Evolutionary conservation across 2,113 vertebrate genomes (phyloP), one percentile per base, ranked within the genome.

Genomic region (Daboia siamensis): DNA sequence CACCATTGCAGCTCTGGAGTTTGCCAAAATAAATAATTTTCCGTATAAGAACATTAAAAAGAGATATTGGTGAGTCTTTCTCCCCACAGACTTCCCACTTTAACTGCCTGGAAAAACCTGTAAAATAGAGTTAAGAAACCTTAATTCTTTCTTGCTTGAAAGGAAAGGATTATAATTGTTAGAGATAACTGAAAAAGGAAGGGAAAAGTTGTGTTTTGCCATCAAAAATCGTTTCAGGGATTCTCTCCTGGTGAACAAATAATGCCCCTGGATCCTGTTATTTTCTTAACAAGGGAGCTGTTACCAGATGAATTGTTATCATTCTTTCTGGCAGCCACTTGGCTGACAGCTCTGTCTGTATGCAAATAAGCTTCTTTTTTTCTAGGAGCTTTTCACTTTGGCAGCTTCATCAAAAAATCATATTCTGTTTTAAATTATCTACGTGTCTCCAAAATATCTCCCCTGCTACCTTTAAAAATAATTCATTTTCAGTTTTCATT

Each of bases 291-390:
- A 96, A 96, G 96, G 93, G 95, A 96, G 94, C 92, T 95, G 95
- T 96, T 96, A 96, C 93, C 94, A 96, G 96, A 95, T 96, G 96
- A 95, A 94, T 96, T 95, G 95, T 97, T 97, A 97, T 97, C 95
- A 95, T 94, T 95, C 96, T 96, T 94, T 95, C 92, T 94, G 92
- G 93, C 96, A 95, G 95, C 0, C 92, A 95, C 95, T 96, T 0
- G 55, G 95, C 93, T 96, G 96, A 97, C 96, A 97, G 95, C 95
- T 97, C 96, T 95, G 94, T 97, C 96, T 96, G 94, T 96, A 96
- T 97, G 96, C 95, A 97, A 97, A 97, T 97, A 96, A 96, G 96
- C 94, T 64, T 93, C 11, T 55, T 91, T 23, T 92, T 94, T 96
- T 95, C 96, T 84, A 93, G 95, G 96, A 95, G 93, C 93, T 93